Evolutionary conservation across 2,888 invertebrate genomes (phyloP).

Genomic region (Polymixis flavicincta): DNA sequence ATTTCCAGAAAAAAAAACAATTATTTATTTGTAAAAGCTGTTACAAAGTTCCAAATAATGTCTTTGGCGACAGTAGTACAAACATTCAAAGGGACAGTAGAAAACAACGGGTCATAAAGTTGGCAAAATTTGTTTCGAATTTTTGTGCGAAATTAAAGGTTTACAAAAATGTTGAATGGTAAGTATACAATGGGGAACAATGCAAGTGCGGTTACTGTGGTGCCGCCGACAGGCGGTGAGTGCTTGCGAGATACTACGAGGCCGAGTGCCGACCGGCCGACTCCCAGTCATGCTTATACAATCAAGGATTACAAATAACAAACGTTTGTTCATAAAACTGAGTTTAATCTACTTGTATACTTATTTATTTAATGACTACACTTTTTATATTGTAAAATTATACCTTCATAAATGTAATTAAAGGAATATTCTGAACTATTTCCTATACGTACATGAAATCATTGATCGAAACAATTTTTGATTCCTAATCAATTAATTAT

Average conservation of each 20-base stretch:
- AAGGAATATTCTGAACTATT: slow-evolving; percentile 71
- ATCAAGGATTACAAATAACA: slow-evolving; percentile 80
- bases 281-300: slow-evolving; percentile 52
- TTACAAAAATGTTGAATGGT: slow-evolving; percentile 56
- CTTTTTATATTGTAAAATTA: slow-evolving; percentile 78
- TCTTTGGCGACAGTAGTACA: slow-evolving; percentile 71
- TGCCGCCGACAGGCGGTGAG: slow-evolving; percentile 18
- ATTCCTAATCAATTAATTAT: slow-evolving; percentile 50
- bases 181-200: slow-evolving; percentile 53
- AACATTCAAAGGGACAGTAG: slow-evolving; percentile 55
- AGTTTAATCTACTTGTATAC: slow-evolving; percentile 83
- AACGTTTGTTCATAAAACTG: slow-evolving; percentile 80
- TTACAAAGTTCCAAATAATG: slow-evolving; percentile 75
- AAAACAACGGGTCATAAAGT: slow-evolving; percentile 63
- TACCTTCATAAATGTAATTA: slow-evolving; percentile 71
- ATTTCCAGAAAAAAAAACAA: slow-evolving; percentile 77
- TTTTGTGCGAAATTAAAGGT: slow-evolving; percentile 62
- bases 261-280: slow-evolving; percentile 13
- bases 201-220: slow-evolving; percentile 50
- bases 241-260: slow-evolving; percentile 31
- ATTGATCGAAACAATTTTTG: slow-evolving; percentile 64
- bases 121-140: slow-evolving; percentile 62
- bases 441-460: slow-evolving; percentile 65
- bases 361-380: slow-evolving; percentile 88
- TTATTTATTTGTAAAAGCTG: slow-evolving; percentile 83